A percentile compares a stretch with the other conserved stretches of the same genome.
These are phyloP conservation scores for Spinus pinus DNA, from an alignment of 2,797 vertebrate genomes.

Conservation along the genomic window DNA sequence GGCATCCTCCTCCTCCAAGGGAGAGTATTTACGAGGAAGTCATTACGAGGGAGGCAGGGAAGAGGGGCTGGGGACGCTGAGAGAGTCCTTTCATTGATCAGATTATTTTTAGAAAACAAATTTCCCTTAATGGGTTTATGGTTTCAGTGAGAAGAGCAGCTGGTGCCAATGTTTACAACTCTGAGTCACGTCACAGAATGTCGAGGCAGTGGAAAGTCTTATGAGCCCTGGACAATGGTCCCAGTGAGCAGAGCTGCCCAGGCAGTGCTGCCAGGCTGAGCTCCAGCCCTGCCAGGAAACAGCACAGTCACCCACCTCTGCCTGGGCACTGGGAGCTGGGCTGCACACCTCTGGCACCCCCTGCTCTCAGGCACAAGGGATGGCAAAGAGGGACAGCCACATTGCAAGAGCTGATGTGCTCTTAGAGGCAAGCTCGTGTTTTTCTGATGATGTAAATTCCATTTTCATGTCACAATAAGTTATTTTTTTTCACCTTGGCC, in stretches of 20 bases:
- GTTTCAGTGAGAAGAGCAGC: slow-evolving; percentile 50
- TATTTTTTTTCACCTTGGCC: not conserved
- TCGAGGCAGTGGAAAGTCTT: slow-evolving; percentile 39
- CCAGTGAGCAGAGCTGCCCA: not conserved
- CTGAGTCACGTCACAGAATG: slow-evolving; percentile 34
- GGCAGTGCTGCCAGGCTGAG: not conserved
- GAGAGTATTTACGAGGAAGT: not conserved
- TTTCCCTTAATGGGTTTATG: slow-evolving; percentile 58
- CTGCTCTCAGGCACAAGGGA: not conserved
- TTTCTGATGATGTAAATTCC: not conserved
- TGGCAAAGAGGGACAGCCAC: not conserved
- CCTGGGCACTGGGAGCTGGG: not conserved
- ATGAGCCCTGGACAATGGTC: slow-evolving; percentile 29
- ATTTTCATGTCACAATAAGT: not conserved
- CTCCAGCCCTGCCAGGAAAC: not conserved
- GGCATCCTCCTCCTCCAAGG: not conserved
- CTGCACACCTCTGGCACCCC: not conserved
- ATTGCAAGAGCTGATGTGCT: not conserved
- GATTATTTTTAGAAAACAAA: slow-evolving; percentile 55
- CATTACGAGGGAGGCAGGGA: not conserved
- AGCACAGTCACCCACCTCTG: not conserved
- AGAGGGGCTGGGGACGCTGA: slow-evolving; percentile 18
- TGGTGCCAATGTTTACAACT: slow-evolving; percentile 53
- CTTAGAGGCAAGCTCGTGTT: not conserved
- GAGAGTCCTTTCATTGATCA: slow-evolving; percentile 63